A percentile compares a stretch with the other conserved stretches of the same genome.
Conservation (phyloP, 1,140 invertebrate genomes). For the Formica selysi region DNA sequence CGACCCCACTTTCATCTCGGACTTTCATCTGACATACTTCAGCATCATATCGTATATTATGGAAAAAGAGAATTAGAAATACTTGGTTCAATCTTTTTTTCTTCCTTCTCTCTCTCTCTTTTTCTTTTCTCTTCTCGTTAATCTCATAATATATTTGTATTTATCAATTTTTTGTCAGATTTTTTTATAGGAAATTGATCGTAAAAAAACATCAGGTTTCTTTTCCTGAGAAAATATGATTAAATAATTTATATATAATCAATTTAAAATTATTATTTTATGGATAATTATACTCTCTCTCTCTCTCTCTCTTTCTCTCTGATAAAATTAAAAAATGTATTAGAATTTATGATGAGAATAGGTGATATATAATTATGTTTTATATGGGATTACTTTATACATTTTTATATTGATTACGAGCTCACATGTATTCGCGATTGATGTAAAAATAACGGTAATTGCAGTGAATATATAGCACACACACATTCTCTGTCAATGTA, state of each 20-base stretch:
- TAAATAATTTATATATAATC: background rate
- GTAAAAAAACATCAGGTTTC: background rate
- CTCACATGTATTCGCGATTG: background rate
- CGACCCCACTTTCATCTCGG: constrained; percentile 54
- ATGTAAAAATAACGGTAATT: background rate
- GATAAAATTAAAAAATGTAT: background rate
- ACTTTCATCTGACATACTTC: constrained; percentile 60
- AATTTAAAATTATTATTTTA: constrained; percentile 1
- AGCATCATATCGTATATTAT: background rate
- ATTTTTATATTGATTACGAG: background rate
- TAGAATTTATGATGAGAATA: background rate
- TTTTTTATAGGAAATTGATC: background rate
- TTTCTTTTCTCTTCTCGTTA: background rate
- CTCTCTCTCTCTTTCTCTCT: too few species aligned
- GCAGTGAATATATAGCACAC: background rate
- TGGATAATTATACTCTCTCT: background rate
- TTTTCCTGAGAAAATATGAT: background rate
- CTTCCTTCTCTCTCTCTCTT: too few species aligned
- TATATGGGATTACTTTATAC: background rate
- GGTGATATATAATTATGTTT: background rate
- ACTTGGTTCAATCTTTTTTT: constrained; percentile 2
- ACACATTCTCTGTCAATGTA: background rate
- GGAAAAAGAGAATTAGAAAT: constrained; percentile 3
- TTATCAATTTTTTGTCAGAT: too few species aligned
- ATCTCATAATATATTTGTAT: background rate